Percentiles rank a stretch among this genome's conserved stretches.
phyloP scores from a whole-genome alignment of 2,888 invertebrate species.

The Pachydiplax longipennis region DNA sequence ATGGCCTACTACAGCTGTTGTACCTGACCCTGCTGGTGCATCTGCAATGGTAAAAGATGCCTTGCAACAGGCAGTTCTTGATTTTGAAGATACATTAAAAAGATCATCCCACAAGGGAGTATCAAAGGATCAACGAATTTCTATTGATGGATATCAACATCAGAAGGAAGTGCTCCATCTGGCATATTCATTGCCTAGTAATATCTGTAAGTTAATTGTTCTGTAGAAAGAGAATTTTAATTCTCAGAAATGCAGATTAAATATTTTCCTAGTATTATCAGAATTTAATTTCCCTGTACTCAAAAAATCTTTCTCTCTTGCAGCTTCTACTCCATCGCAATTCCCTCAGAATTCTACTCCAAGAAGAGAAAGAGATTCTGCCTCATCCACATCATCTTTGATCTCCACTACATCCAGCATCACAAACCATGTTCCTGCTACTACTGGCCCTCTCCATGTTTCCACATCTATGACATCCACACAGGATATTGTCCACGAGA shows the following conservation, averaged over 20 bases:
- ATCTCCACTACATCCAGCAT: background rate
- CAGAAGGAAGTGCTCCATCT: background rate
- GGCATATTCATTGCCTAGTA: background rate
- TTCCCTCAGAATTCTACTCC: background rate
- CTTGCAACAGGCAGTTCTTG: slow-evolving; percentile 67
- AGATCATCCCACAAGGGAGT: slow-evolving; percentile 57
- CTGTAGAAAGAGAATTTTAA: background rate
- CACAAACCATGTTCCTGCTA: background rate
- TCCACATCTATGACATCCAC: background rate
- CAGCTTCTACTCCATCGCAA: background rate
- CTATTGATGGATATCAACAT: background rate
- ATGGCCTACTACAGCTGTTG: slow-evolving; percentile 52
- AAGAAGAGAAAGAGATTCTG: background rate
- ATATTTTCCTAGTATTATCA: no score
- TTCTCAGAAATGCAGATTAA: no score
- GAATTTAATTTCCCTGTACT: background rate
- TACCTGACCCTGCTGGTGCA: slow-evolving; percentile 49
- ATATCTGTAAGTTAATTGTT: background rate
- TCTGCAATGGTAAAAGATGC: slow-evolving; percentile 52
- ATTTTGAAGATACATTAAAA: slow-evolving; percentile 74
- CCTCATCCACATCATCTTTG: background rate
- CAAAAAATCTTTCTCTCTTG: background rate
- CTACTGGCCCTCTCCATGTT: background rate
- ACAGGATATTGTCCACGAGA: background rate
- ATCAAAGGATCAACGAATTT: background rate